phyloP scores from a whole-genome alignment of 2,888 invertebrate species.

The Muschampia plurimacula region DNA sequence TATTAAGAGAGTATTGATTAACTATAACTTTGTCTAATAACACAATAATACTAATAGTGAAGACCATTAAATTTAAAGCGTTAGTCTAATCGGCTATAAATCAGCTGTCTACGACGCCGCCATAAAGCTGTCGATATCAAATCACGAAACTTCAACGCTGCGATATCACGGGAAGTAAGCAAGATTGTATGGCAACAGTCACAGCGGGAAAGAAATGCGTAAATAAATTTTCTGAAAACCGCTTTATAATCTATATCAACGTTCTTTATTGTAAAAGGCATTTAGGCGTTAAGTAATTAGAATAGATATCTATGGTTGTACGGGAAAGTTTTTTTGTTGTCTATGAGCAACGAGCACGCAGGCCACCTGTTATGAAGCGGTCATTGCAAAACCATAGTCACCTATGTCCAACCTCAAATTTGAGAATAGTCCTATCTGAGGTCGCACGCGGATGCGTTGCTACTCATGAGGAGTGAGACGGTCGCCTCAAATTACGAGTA shows the following conservation, averaged over 20 bases:
- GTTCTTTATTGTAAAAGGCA: not conserved
- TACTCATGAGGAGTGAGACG: no score
- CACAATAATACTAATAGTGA: not conserved
- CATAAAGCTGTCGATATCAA: conserved; percentile 55
- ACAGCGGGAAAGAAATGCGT: conserved; percentile 27
- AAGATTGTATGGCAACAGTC: conserved; percentile 39
- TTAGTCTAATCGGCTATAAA: conserved; percentile 44
- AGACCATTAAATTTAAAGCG: conserved; percentile 16
- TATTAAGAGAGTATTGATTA: not conserved
- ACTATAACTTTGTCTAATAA: not conserved
- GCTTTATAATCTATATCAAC: not conserved
- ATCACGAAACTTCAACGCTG: conserved; percentile 51
- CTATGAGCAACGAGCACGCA: no score
- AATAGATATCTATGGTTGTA: no score
- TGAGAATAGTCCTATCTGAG: no score
- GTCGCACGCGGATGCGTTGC: no score
- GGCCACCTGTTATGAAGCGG: no score
- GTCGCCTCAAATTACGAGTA: no score
- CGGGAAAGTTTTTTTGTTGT: no score
- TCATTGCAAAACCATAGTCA: no score
- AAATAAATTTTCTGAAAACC: not conserved
- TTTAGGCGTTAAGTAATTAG: no score
- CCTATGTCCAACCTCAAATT: no score
- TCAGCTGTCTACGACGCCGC: conserved; percentile 46
- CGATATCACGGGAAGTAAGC: conserved; percentile 49